Evolutionary conservation across 2,888 invertebrate species (phyloP).

Genomic region (Cheilosia soror): DNA sequence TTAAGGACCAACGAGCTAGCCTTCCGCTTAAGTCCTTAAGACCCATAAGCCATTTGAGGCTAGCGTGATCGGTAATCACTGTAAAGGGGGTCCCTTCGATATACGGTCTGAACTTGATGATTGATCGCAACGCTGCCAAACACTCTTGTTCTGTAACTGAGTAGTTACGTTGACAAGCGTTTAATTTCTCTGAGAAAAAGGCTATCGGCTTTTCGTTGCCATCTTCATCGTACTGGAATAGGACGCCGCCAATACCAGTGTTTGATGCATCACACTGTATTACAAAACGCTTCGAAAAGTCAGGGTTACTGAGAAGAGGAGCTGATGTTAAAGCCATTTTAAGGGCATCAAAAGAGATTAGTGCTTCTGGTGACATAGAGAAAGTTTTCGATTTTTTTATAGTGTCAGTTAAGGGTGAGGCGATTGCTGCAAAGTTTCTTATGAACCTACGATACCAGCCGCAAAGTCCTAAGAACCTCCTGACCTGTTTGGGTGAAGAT

Average conservation of each 20-base stretch:
- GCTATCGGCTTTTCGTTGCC: neutral
- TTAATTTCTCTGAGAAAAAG: too few relatives aligned
- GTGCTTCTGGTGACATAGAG: neutral
- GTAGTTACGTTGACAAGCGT: too few relatives aligned
- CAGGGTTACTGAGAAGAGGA: neutral
- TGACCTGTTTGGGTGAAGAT: neutral
- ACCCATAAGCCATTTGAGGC: too few relatives aligned
- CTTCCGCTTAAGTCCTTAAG: too few relatives aligned
- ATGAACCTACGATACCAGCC: slow-evolving; percentile 15
- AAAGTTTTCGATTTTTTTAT: neutral
- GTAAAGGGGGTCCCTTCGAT: too few relatives aligned
- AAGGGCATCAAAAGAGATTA: too few relatives aligned
- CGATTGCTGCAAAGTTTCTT: neutral
- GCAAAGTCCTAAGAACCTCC: neutral
- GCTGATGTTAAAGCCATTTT: too few relatives aligned
- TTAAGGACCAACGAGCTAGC: neutral
- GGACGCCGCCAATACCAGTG: neutral
- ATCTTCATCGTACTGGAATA: neutral
- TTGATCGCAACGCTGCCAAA: neutral
- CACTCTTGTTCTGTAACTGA: neutral
- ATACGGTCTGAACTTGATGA: too few relatives aligned
- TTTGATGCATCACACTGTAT: neutral
- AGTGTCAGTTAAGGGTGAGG: neutral
- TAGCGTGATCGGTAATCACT: too few relatives aligned
- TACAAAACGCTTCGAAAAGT: neutral